These are phyloP conservation scores for Pseudorectes ferrugineus DNA, from an alignment of 2,113 vertebrate species.

Conservation along the genomic window DNA sequence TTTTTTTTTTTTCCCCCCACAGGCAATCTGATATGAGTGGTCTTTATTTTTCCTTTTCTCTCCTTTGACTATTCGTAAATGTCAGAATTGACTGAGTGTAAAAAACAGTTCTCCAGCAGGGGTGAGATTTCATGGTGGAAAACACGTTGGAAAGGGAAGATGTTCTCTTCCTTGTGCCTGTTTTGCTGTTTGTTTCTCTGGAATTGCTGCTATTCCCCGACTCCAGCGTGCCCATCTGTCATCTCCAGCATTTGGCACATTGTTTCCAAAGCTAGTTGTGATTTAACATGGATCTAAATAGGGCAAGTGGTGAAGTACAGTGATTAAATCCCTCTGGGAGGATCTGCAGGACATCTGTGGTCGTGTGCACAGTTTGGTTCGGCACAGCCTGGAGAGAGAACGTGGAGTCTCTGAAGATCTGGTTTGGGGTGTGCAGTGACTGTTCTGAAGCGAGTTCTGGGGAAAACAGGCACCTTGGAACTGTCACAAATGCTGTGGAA, in stretches of 20 bases:
- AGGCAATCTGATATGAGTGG: background rate
- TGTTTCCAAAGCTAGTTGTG: constrained; percentile 60
- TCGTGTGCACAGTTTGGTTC: constrained; percentile 8
- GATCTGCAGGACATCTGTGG: constrained; percentile 70
- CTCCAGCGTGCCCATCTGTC: constrained; percentile 57
- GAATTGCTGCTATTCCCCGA: constrained; percentile 6
- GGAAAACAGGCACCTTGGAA: background rate
- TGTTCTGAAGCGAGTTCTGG: background rate
- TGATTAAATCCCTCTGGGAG: constrained; percentile 25
- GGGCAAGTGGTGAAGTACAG: constrained; percentile 48
- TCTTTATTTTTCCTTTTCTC: background rate
- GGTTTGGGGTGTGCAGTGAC: background rate
- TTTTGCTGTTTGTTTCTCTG: constrained; percentile 11
- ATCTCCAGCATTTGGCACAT: constrained; percentile 15
- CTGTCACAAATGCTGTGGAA: background rate
- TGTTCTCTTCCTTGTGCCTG: background rate
- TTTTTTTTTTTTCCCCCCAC: rapidly evolving
- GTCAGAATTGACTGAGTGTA: background rate
- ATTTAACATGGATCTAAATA: constrained; percentile 60
- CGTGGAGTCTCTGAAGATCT: background rate
- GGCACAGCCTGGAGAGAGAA: background rate
- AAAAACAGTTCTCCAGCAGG: rapidly evolving
- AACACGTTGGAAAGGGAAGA: background rate
- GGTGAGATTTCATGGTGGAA: background rate
- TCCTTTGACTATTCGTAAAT: background rate